Conservation (phyloP, 2,113 vertebrate species). For the Datnioides undecimradiatus region DNA sequence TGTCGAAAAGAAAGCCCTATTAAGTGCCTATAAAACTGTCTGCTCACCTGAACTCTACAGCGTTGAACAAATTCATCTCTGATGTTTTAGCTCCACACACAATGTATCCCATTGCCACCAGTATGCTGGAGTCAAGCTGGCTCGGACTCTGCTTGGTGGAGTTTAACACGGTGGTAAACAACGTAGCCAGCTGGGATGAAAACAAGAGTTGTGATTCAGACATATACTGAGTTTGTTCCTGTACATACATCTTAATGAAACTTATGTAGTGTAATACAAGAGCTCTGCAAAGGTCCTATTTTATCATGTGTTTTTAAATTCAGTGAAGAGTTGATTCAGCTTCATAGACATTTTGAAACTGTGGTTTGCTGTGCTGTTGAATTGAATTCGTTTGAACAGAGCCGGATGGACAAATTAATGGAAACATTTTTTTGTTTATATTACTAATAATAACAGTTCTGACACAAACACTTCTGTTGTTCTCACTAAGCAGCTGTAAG, state of each 20-base stretch:
- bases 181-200: slow-evolving; percentile 69
- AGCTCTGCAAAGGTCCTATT: background rate
- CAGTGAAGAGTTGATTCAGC: background rate
- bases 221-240: background rate
- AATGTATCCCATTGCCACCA: slow-evolving; percentile 84
- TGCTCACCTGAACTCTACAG: slow-evolving; percentile 85
- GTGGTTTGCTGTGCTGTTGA: background rate
- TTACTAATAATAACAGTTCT: no score
- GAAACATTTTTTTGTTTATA: no score
- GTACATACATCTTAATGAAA: background rate
- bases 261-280: background rate
- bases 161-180: slow-evolving; percentile 77
- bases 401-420: background rate
- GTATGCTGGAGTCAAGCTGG: slow-evolving; percentile 81
- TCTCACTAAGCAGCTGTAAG: no score
- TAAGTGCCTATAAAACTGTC: background rate
- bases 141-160: slow-evolving; percentile 73
- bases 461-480: no score
- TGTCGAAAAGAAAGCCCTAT: background rate
- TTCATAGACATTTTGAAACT: background rate
- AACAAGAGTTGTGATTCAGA: slow-evolving; percentile 7
- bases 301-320: background rate
- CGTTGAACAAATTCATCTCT: slow-evolving; percentile 79
- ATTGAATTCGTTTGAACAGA: background rate
- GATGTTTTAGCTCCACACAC: slow-evolving; percentile 82